Evolutionary conservation across 2,113 vertebrate species (phyloP), one percentile per base, ranked within the genome.

Genomic region (Myiagra hebetior): DNA sequence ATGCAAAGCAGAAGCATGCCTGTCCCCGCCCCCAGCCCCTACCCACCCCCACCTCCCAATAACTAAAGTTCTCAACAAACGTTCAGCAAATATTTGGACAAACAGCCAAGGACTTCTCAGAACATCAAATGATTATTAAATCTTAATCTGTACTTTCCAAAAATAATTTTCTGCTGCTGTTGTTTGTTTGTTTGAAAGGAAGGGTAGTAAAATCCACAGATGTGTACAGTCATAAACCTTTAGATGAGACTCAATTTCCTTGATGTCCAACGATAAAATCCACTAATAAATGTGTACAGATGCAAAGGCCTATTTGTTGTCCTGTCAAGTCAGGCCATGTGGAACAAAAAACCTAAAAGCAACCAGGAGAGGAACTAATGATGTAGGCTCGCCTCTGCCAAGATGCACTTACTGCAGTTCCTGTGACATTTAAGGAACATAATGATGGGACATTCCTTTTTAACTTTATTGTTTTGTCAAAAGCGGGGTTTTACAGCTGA

Each of bases 81-180:
- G 21, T 65, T 91, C 53, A 57, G 69, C 76, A 92, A 96, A 80
- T 92, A 92, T 82, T 97, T 96, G 83, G 64, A 94, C 89, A 88
- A 94, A 79, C 87, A 93, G 92, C 85, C 91, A 83, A 89, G 42
- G 79, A 89, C 76, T 96, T 95, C 76, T 94, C 87, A 87, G 83
- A 97, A 96, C 87, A 91, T 85, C 88, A 93, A 95, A 89, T 97
- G 63, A 90, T 96, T 97, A 97, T 96, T 97, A 96, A 92, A 97
- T 95, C 87, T 95, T 89, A 49, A 77, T 89, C 37, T 33, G 18
- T 79, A 67, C 64, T 93, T 94, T 96, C 94, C 89, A 95, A 97
- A 97, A 96, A 92, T 97, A 96, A 84, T 91, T 92, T 95, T 89
- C 68, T 88, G 75, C 91, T 62, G 87, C 95, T 96, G 97, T 11